These are phyloP conservation scores for Eulemur macaco DNA, from an alignment of 2,113 vertebrate species.

Conservation along the genomic window DNA sequence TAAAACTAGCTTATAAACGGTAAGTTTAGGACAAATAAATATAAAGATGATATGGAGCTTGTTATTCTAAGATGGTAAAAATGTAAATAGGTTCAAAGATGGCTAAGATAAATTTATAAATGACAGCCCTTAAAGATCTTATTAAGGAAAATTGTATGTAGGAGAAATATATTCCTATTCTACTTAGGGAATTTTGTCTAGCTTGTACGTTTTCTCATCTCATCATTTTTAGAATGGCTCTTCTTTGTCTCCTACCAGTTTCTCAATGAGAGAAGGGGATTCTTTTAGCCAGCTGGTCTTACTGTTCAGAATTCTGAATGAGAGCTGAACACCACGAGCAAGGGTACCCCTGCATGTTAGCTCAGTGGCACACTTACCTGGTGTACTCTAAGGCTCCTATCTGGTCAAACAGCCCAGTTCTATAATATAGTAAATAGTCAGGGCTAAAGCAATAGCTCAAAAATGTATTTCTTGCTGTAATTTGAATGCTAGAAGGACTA, in stretches of 20 bases:
- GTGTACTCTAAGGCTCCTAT: neutral
- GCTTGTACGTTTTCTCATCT: neutral
- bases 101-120: constrained; percentile 42
- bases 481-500: neutral
- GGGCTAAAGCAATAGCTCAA: neutral
- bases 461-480: neutral
- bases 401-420: neutral
- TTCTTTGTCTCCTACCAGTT: neutral
- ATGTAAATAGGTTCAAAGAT: constrained; percentile 41
- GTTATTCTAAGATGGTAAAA: constrained; percentile 28
- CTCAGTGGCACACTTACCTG: fast-evolving
- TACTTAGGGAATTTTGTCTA: constrained; percentile 21
- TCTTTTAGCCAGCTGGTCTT: neutral
- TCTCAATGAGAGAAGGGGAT: neutral
- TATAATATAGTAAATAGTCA: neutral
- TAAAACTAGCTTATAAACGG: neutral
- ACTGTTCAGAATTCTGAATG: neutral
- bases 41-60: neutral
- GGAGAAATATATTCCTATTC: neutral
- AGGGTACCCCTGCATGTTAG: too few species aligned
- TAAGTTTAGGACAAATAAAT: constrained; percentile 49
- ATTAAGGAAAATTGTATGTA: neutral
- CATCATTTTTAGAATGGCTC: neutral
- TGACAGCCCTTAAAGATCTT: neutral
- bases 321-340: neutral